phyloP scores from a whole-genome alignment of 2,888 invertebrate genomes.

The Euphydryas editha region DNA sequence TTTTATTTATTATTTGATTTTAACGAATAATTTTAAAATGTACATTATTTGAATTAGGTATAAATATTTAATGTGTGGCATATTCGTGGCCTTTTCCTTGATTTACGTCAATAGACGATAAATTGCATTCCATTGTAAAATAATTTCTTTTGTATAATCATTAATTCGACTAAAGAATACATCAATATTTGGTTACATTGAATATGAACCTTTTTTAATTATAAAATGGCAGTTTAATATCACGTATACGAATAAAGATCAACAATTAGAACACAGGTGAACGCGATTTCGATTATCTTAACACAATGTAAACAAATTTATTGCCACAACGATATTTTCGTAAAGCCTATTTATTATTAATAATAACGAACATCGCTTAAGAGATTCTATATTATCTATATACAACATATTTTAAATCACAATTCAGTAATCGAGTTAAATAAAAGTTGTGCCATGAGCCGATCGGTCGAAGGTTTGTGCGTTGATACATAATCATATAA shows the following conservation, averaged over 20 bases:
- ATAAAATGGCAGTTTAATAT: conserved; percentile 79
- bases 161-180: conserved; percentile 43
- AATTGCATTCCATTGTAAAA: conserved; percentile 40
- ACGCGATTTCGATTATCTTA: conserved; percentile 47
- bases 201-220: conserved; percentile 56
- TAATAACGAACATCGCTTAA: conserved; percentile 40
- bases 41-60: conserved; percentile 15
- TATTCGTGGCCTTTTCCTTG: conserved; percentile 25
- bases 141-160: conserved; percentile 42
- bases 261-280: conserved; percentile 62
- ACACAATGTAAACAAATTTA: conserved; percentile 58
- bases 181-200: conserved; percentile 53
- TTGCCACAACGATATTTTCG: conserved; percentile 60
- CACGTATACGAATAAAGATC: conserved; percentile 72
- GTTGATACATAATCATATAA: conserved; percentile 42
- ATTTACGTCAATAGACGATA: conserved; percentile 44
- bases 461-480: conserved; percentile 66
- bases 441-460: conserved; percentile 58
- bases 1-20: conserved; percentile 32
- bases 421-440: conserved; percentile 51
- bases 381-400: conserved; percentile 36
- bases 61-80: conserved; percentile 25
- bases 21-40: conserved; percentile 24
- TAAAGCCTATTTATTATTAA: conserved; percentile 46
- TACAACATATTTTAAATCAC: conserved; percentile 48